Evolutionary conservation across 1,140 invertebrate genomes (phyloP).

Genomic region (Procambarus virginalis): DNA sequence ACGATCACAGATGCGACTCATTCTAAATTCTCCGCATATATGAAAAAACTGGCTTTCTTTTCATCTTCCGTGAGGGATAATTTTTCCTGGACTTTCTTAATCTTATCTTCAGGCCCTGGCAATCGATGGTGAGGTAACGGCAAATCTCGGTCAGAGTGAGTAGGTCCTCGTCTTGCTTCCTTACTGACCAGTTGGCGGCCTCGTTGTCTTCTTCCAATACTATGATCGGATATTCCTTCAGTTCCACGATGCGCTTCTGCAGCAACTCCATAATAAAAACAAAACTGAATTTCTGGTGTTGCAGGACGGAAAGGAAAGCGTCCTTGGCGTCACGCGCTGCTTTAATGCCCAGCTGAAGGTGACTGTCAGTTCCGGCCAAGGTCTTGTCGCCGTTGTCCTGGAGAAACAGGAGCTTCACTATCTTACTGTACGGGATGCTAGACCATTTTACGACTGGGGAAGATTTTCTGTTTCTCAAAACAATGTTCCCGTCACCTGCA

Average conservation of each 20-base stretch:
- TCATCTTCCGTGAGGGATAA: conserved; percentile 13
- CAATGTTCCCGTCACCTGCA: no score
- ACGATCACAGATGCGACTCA: conserved; percentile 29
- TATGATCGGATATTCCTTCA: background rate
- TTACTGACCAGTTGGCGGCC: background rate
- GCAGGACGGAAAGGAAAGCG: no score
- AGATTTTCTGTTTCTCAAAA: no score
- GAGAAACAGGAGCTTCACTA: conserved; percentile 18
- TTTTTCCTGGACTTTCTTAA: conserved; percentile 14
- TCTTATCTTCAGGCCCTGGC: conserved; percentile 7
- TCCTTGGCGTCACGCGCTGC: no score
- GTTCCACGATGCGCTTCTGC: background rate
- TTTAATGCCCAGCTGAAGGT: background rate
- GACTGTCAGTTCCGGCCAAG: background rate
- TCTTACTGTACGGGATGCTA: background rate
- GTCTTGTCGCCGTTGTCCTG: conserved; percentile 28
- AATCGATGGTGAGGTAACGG: background rate
- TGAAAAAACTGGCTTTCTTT: conserved; percentile 21
- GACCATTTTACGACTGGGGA: no score
- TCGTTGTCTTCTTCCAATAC: background rate
- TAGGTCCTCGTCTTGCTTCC: conserved; percentile 12
- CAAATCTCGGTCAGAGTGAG: conserved; percentile 8
- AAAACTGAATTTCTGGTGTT: no score
- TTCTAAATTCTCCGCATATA: conserved; percentile 38
- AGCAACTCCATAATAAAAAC: background rate